Evolutionary conservation across 1,140 invertebrate species (phyloP).

Genomic region (Cheumatopsyche charites): DNA sequence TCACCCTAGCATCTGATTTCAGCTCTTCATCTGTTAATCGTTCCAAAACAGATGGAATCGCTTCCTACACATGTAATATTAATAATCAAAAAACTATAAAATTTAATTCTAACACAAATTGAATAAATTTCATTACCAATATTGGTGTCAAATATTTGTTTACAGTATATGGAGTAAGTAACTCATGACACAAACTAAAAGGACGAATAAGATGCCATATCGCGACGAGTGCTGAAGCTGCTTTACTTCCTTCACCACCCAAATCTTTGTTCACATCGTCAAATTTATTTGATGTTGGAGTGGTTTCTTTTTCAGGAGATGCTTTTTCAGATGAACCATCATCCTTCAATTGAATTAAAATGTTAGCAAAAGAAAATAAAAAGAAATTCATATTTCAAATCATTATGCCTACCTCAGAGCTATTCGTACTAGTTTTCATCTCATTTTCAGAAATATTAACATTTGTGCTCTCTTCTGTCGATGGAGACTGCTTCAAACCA

Average conservation of each 20-base stretch:
- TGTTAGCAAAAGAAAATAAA: not conserved
- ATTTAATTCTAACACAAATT: slow-evolving; percentile 3
- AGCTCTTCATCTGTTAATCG: slow-evolving; percentile 96
- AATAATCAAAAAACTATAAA: slow-evolving; percentile 7
- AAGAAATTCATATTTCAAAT: not conserved
- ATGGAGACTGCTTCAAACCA: slow-evolving; percentile 54
- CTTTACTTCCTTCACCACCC: slow-evolving; percentile 52
- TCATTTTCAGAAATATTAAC: slow-evolving; percentile 27
- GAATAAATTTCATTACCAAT: slow-evolving; percentile 65
- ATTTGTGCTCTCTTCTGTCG: slow-evolving; percentile 54
- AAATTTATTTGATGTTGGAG: slow-evolving; percentile 10
- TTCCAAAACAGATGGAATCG: slow-evolving; percentile 89
- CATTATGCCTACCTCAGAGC: slow-evolving; percentile 33
- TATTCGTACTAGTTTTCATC: slow-evolving; percentile 28
- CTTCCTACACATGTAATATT: slow-evolving; percentile 68
- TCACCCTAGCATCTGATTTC: slow-evolving; percentile 94
- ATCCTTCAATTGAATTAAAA: slow-evolving; percentile 12
- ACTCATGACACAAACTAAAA: slow-evolving; percentile 91
- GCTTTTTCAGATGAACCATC: slow-evolving; percentile 11
- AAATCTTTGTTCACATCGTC: slow-evolving; percentile 25
- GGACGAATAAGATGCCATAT: slow-evolving; percentile 77
- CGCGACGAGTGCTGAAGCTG: slow-evolving; percentile 55
- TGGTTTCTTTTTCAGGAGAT: slow-evolving; percentile 25
- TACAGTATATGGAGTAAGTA: slow-evolving; percentile 88
- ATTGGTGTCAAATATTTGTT: slow-evolving; percentile 93